A percentile compares a stretch with the other conserved stretches of the same genome.
phyloP scores from a whole-genome alignment of 2,113 vertebrate species.

The Poecile atricapillus region DNA sequence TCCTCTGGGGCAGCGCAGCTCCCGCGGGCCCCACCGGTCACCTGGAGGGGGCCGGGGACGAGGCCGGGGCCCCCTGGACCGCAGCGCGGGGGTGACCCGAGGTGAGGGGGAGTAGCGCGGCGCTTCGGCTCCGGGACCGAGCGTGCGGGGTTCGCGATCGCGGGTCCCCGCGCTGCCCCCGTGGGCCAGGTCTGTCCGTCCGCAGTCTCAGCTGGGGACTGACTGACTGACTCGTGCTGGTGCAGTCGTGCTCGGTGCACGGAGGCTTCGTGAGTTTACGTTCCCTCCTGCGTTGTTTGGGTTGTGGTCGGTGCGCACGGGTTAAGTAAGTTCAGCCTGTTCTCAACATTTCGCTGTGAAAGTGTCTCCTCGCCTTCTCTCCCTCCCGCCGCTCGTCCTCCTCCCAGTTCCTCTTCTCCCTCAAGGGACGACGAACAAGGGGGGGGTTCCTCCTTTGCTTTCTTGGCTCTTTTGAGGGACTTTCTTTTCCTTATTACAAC shows the following conservation, averaged over 20 bases:
- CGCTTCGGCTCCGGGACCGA: neutral
- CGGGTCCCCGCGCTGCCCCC: fast-evolving
- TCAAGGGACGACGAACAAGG: neutral
- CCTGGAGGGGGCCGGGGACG: neutral
- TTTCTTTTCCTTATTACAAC: neutral
- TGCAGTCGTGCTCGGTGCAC: neutral
- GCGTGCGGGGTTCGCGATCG: neutral
- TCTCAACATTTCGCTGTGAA: neutral
- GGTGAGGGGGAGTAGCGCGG: fast-evolving
- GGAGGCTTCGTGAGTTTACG: neutral
- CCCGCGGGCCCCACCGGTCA: neutral
- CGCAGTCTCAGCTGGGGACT: neutral
- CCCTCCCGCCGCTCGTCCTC: neutral
- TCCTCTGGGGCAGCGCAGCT: neutral
- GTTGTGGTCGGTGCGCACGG: neutral
- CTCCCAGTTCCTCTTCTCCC: neutral
- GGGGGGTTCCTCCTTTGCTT: neutral
- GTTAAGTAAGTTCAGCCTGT: neutral
- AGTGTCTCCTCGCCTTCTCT: neutral
- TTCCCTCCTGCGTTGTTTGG: neutral
- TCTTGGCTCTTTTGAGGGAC: neutral
- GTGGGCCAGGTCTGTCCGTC: neutral
- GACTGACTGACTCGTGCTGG: fast-evolving
- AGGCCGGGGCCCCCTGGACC: too few relatives aligned
- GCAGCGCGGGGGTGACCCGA: neutral